Conservation (phyloP, 2,113 vertebrate species). For the Micronycteris hirsuta region DNA sequence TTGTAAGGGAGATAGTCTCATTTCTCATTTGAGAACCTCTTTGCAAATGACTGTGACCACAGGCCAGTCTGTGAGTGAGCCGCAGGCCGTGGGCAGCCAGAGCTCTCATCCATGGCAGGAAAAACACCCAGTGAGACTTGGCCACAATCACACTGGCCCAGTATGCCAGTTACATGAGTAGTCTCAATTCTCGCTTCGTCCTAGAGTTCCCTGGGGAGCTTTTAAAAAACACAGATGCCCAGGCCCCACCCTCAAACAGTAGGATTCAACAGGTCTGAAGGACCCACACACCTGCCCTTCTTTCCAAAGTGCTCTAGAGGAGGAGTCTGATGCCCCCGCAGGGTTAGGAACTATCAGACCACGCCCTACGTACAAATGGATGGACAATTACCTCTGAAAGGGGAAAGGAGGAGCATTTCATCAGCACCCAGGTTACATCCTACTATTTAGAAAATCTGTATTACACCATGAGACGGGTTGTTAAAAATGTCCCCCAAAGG, state of each 20-base stretch:
- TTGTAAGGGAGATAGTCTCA: neutral
- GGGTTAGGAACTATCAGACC: neutral
- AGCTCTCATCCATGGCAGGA: neutral
- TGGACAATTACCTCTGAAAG: neutral
- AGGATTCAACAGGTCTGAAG: neutral
- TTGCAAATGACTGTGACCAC: neutral
- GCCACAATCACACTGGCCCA: neutral
- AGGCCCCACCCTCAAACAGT: neutral
- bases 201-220: neutral
- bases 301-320: neutral
- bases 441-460: neutral
- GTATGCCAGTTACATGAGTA: neutral
- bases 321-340: neutral
- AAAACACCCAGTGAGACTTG: neutral
- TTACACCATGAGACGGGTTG: neutral
- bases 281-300: neutral
- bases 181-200: neutral
- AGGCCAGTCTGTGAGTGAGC: neutral
- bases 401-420: neutral
- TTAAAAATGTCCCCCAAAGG: neutral
- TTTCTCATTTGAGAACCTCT: neutral
- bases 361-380: neutral
- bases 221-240: conserved; percentile 1
- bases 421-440: neutral
- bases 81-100: neutral